These are phyloP conservation scores for Aphelinus certus DNA, from an alignment of 1,140 invertebrate species.

Conservation along the genomic window DNA sequence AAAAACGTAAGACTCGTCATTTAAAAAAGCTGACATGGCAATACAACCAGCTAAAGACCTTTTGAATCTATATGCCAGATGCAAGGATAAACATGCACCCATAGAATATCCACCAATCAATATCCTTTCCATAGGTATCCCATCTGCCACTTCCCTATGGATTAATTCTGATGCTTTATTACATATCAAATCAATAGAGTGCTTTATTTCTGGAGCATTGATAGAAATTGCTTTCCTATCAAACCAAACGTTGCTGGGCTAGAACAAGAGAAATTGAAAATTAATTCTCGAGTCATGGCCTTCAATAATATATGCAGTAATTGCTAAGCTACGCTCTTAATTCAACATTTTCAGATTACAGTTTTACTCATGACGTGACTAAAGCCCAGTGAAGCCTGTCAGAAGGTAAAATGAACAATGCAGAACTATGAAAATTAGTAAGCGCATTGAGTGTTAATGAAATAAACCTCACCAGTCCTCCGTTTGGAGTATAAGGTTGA, in stretches of 20 bases:
- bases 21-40: constrained; percentile 77
- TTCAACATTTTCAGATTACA: no score
- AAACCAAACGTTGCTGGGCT: constrained; percentile 76
- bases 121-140: constrained; percentile 73
- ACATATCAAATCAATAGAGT: constrained; percentile 70
- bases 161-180: constrained; percentile 69
- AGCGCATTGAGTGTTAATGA: not conserved
- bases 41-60: constrained; percentile 74
- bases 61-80: constrained; percentile 72
- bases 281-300: no score
- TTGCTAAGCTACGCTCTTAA: no score
- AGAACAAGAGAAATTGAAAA: constrained; percentile 37
- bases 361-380: no score
- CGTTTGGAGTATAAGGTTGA: constrained; percentile 72
- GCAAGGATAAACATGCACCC: constrained; percentile 76
- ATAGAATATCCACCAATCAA: constrained; percentile 81
- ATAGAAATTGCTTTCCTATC: constrained; percentile 71
- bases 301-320: no score
- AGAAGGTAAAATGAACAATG: no score
- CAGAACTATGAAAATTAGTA: not conserved
- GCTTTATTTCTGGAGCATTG: constrained; percentile 69
- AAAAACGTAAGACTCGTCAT: constrained; percentile 73
- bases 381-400: no score
- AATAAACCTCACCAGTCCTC: constrained; percentile 64
- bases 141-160: constrained; percentile 70